These are phyloP conservation scores for Pristionchus japonicus DNA, from an alignment of 2,888 invertebrate genomes.

Conservation along the genomic window DNA sequence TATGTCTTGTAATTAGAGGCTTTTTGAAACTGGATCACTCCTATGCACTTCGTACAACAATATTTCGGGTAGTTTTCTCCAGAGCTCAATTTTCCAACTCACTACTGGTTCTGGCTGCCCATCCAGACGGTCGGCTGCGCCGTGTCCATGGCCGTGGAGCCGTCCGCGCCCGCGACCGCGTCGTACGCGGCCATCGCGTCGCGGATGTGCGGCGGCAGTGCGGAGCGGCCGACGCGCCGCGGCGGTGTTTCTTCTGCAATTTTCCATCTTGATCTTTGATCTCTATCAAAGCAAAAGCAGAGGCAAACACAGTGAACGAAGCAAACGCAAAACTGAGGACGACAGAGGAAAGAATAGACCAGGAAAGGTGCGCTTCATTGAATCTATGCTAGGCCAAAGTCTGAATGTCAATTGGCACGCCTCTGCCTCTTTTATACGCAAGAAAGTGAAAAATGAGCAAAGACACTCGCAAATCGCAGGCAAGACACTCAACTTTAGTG, in stretches of 20 bases:
- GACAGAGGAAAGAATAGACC: background rate
- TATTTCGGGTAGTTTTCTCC: too few species aligned
- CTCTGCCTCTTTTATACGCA: background rate
- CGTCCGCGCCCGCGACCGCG: constrained; percentile 76
- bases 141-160: constrained; percentile 81
- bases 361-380: background rate
- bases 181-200: constrained; percentile 75
- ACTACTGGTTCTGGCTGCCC: constrained; percentile 91
- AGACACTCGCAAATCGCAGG: background rate
- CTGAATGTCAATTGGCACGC: background rate
- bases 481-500: background rate
- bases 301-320: background rate
- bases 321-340: background rate
- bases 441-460: background rate
- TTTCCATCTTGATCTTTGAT: background rate
- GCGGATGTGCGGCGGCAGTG: constrained; percentile 72
- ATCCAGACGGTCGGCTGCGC: constrained; percentile 99
- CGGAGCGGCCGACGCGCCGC: constrained; percentile 55
- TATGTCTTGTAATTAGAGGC: too few species aligned
- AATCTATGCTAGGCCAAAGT: background rate
- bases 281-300: background rate
- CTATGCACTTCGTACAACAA: too few species aligned
- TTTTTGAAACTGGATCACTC: too few species aligned
- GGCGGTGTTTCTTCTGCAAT: background rate
- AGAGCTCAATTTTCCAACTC: too few species aligned